phyloP scores from a whole-genome alignment of 2,797 vertebrate genomes.

The Micropoecilia bifurca region DNA sequence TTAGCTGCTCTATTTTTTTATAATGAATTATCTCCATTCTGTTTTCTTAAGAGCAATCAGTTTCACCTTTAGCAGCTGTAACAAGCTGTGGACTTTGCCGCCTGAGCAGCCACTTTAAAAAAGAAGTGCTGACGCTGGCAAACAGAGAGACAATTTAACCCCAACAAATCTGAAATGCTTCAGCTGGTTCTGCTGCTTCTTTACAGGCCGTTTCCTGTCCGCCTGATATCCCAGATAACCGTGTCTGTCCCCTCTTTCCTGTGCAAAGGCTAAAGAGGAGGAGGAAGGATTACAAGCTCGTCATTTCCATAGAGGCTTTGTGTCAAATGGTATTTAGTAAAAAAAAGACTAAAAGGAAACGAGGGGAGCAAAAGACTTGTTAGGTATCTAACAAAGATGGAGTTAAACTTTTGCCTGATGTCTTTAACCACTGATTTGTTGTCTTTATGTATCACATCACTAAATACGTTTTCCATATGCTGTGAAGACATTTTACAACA shows the following conservation, averaged over 20 bases:
- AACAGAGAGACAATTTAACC: constrained; percentile 12
- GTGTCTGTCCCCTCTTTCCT: constrained; percentile 58
- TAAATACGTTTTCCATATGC: background rate
- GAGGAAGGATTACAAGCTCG: constrained; percentile 11
- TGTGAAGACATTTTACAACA: background rate
- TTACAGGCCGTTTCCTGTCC: constrained; percentile 61
- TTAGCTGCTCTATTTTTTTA: background rate
- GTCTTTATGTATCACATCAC: background rate
- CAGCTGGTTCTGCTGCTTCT: constrained; percentile 29
- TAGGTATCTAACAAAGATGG: background rate
- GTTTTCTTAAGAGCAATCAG: background rate
- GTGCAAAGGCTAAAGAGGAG: constrained; percentile 27
- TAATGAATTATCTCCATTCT: background rate
- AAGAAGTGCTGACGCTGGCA: constrained; percentile 36
- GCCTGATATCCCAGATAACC: constrained; percentile 46
- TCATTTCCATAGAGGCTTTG: constrained; percentile 11
- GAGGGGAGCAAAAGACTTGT: background rate
- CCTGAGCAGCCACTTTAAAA: constrained; percentile 20
- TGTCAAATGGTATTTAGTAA: constrained; percentile 10
- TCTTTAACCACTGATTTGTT: background rate
- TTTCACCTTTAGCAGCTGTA: constrained; percentile 10
- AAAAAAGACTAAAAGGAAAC: constrained; percentile 3
- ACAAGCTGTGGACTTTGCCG: constrained; percentile 46
- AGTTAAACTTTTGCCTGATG: background rate
- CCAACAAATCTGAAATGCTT: constrained; percentile 13